Conservation (phyloP, 2,888 invertebrate species). For the Linhomoeus sp. region DNA sequence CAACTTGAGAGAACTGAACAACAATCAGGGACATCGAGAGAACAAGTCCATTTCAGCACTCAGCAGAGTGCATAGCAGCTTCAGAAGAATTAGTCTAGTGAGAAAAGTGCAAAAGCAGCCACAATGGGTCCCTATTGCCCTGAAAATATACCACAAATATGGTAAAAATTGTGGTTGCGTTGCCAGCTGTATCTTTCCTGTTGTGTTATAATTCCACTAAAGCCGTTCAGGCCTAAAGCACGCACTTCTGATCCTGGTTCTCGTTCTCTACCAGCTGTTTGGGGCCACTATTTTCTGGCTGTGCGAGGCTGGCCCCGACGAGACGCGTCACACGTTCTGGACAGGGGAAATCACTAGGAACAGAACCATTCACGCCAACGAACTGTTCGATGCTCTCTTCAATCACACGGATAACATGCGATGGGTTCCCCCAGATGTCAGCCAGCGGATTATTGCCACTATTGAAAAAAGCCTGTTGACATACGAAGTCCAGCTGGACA, state of each 20-base stretch:
- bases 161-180: too few species aligned
- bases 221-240: conserved; percentile 2
- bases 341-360: not conserved
- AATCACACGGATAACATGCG: conserved; percentile 11
- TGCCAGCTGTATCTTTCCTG: too few species aligned
- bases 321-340: conserved; percentile 1
- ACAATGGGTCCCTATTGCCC: too few species aligned
- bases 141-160: too few species aligned
- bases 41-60: too few species aligned
- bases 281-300: conserved; percentile 5
- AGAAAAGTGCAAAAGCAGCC: too few species aligned
- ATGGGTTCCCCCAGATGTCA: too few species aligned
- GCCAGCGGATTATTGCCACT: not conserved
- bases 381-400: conserved; percentile 7
- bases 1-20: too few species aligned
- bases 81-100: too few species aligned
- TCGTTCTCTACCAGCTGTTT: conserved; percentile 5
- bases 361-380: not conserved
- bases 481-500: conserved; percentile 17
- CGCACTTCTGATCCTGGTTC: conserved; percentile 1
- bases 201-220: too few species aligned
- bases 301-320: conserved; percentile 1
- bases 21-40: too few species aligned
- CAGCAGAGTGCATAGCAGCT: too few species aligned
- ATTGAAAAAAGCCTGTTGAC: conserved; percentile 8